These are phyloP conservation scores for Catamblyrhynchus diadema DNA, from an alignment of 2,797 vertebrate genomes.

Conservation along the genomic window DNA sequence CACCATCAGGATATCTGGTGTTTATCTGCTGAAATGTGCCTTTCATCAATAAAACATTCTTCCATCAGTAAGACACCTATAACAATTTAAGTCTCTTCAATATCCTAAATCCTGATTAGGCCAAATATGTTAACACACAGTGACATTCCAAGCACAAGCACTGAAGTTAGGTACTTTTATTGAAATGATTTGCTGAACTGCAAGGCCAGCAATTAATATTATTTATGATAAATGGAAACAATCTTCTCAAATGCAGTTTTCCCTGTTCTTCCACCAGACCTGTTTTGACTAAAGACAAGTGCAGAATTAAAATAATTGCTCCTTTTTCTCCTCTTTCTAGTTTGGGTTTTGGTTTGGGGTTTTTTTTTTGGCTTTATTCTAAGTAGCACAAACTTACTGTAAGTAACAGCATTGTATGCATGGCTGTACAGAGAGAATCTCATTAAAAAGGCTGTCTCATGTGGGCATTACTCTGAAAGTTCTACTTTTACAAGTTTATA, in stretches of 20 bases:
- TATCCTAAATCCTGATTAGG: background rate
- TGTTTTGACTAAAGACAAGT: background rate
- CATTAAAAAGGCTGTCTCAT: background rate
- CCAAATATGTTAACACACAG: background rate
- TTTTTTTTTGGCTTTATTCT: background rate
- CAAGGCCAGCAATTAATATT: background rate
- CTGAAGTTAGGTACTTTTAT: background rate
- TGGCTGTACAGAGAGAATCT: background rate
- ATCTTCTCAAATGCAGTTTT: background rate
- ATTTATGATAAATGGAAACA: conserved; percentile 17
- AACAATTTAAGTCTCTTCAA: background rate
- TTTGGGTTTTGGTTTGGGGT: background rate
- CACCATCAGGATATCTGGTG: conserved; percentile 3
- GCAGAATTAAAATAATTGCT: background rate
- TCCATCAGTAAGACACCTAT: background rate
- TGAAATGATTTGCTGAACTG: background rate
- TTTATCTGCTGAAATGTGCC: background rate
- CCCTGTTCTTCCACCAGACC: background rate
- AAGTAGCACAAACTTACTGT: background rate
- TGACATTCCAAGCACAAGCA: background rate
- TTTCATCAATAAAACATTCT: conserved; percentile 27
- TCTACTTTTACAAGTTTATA: background rate
- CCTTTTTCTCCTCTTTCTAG: background rate
- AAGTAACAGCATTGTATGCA: background rate
- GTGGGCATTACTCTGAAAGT: background rate